These are phyloP conservation scores for Melitaea athalia DNA, from an alignment of 2,888 invertebrate genomes.

Conservation along the genomic window DNA sequence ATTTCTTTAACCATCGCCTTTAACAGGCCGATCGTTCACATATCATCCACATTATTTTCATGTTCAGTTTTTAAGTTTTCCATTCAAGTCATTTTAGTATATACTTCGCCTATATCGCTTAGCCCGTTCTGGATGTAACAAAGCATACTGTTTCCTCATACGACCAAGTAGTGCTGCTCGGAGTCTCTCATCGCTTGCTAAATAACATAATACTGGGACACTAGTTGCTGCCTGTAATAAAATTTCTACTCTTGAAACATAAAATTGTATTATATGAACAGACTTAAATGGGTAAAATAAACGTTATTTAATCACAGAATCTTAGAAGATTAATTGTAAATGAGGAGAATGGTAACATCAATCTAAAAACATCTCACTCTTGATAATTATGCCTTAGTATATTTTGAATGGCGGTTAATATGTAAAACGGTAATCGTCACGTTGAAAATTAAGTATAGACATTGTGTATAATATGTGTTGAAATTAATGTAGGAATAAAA, in stretches of 20 bases:
- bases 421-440: too few relatives aligned
- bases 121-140: slow-evolving; percentile 67
- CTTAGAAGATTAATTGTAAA: too few relatives aligned
- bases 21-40: slow-evolving; percentile 15
- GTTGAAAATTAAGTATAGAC: too few relatives aligned
- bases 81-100: slow-evolving; percentile 26
- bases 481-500: too few relatives aligned
- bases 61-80: slow-evolving; percentile 14
- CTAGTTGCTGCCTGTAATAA: slow-evolving; percentile 73
- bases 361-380: too few relatives aligned
- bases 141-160: slow-evolving; percentile 73
- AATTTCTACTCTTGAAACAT: neutral
- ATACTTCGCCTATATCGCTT: slow-evolving; percentile 51
- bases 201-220: slow-evolving; percentile 74
- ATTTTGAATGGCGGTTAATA: too few relatives aligned
- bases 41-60: slow-evolving; percentile 15
- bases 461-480: too few relatives aligned
- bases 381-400: too few relatives aligned
- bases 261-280: neutral
- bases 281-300: neutral
- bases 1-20: slow-evolving; percentile 18
- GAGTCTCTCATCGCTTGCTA: slow-evolving; percentile 71
- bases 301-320: neutral
- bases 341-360: too few relatives aligned
- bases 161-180: slow-evolving; percentile 78